Percentiles rank a stretch among this genome's conserved stretches.
These are phyloP conservation scores for Pyrocoelia pectoralis DNA, from an alignment of 2,888 invertebrate species.

Conservation along the genomic window DNA sequence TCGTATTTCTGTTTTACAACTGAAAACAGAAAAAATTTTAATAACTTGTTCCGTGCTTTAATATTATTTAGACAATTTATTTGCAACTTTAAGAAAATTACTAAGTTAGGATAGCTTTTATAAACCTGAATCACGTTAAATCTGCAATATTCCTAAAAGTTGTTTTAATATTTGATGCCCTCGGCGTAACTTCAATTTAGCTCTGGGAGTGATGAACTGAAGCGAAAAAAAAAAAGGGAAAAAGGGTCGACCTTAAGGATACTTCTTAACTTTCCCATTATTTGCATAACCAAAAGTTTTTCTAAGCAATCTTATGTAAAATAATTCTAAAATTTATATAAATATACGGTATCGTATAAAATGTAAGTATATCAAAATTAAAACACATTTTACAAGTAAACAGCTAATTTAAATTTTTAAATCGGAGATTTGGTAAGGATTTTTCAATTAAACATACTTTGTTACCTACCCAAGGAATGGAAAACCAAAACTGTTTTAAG, in stretches of 20 bases:
- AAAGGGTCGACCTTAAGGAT: neutral
- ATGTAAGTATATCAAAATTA: no score
- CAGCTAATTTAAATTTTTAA: no score
- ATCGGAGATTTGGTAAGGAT: no score
- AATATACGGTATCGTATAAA: no score
- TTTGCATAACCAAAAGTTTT: neutral
- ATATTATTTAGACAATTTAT: constrained; percentile 5
- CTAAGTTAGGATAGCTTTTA: constrained; percentile 15
- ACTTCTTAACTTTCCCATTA: neutral
- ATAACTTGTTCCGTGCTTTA: constrained; percentile 16
- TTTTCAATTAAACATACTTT: no score
- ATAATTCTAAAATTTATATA: no score
- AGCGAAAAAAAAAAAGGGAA: constrained; percentile 14
- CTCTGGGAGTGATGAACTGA: constrained; percentile 16
- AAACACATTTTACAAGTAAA: no score
- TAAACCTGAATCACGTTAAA: constrained; percentile 20
- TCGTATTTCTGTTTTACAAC: constrained; percentile 87
- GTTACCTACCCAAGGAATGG: no score
- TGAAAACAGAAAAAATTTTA: constrained; percentile 58
- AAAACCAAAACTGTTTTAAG: no score
- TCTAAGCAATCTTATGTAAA: neutral
- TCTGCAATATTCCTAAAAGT: constrained; percentile 23
- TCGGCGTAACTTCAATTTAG: constrained; percentile 19
- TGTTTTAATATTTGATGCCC: constrained; percentile 29
- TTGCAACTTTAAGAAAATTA: neutral